Percentiles rank a stretch among this genome's conserved stretches.
These are phyloP conservation scores for Drosophila aff. DNA, from an alignment of 1,140 invertebrate species.

Conservation along the genomic window DNA sequence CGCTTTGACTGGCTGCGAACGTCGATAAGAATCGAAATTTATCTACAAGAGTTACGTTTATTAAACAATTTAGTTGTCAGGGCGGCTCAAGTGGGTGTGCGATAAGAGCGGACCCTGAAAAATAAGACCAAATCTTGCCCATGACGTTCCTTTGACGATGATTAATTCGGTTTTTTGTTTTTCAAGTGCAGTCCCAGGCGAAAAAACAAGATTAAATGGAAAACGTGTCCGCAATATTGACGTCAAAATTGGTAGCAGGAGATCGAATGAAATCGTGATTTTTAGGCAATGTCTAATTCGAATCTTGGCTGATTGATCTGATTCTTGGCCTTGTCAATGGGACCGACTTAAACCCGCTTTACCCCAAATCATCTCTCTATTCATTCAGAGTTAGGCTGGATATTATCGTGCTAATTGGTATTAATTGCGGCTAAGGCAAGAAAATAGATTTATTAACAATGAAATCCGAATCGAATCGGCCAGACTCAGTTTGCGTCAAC, in stretches of 20 bases:
- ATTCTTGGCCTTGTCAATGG: constrained; percentile 34
- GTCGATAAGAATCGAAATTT: constrained; percentile 43
- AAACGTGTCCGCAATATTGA: constrained; percentile 21
- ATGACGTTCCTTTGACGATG: constrained; percentile 41
- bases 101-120: constrained; percentile 44
- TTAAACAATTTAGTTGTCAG: constrained; percentile 68
- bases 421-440: constrained; percentile 38
- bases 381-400: constrained; percentile 37
- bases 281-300: background rate
- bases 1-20: constrained; percentile 38
- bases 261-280: constrained; percentile 17
- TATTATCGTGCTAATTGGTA: constrained; percentile 45
- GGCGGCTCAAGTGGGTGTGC: constrained; percentile 29
- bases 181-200: constrained; percentile 9
- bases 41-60: constrained; percentile 60
- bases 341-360: constrained; percentile 1
- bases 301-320: background rate
- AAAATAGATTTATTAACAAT: constrained; percentile 66
- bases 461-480: constrained; percentile 40
- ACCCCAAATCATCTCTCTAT: constrained; percentile 9
- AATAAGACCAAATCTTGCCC: constrained; percentile 49
- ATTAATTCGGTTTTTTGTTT: constrained; percentile 34
- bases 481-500: constrained; percentile 25
- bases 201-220: constrained; percentile 29
- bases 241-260: constrained; percentile 17